Percentiles rank a stretch among this genome's conserved stretches.
Evolutionary conservation across 2,797 vertebrate species (phyloP).

Genomic region (Sebastes nivosus): DNA sequence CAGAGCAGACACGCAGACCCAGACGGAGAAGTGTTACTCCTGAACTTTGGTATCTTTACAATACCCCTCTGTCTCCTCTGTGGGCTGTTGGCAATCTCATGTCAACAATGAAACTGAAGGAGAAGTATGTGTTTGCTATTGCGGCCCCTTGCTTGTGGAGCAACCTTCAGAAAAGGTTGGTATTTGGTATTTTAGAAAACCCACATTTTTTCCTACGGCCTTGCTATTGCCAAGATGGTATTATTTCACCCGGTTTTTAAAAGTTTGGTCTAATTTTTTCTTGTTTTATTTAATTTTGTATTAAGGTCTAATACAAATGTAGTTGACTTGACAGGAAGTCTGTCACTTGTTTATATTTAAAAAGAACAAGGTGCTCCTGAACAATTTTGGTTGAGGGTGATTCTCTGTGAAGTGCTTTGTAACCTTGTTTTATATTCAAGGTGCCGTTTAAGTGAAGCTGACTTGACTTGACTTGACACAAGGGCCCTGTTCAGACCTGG

Average conservation of each 20-base stretch:
- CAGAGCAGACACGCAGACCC: conserved; percentile 38
- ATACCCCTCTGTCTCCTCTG: conserved; percentile 44
- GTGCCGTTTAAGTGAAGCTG: conserved; percentile 26
- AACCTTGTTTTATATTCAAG: conserved; percentile 30
- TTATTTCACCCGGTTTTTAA: background rate
- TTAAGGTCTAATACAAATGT: background rate
- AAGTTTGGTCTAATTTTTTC: background rate
- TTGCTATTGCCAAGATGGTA: background rate
- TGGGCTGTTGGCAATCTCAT: conserved; percentile 37
- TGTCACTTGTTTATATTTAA: conserved; percentile 4
- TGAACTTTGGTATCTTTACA: conserved; percentile 65
- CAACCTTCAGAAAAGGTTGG: conserved; percentile 20
- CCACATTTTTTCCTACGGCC: background rate
- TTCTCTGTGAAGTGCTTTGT: conserved; percentile 14
- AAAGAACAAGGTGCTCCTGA: conserved; percentile 19
- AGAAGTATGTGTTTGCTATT: conserved; percentile 23
- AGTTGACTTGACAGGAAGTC: background rate
- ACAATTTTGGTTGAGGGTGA: conserved; percentile 1
- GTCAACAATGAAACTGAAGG: conserved; percentile 14
- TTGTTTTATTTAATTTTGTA: background rate
- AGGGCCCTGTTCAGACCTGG: no score
- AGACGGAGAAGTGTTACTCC: conserved; percentile 47
- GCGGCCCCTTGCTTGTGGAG: conserved; percentile 4
- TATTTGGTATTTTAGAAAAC: background rate
- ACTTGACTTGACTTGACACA: conserved; percentile 32